A percentile compares a stretch with the other conserved stretches of the same genome.
These are phyloP conservation scores for Bos javanicus DNA, from an alignment of 2,113 vertebrate genomes.

Conservation along the genomic window DNA sequence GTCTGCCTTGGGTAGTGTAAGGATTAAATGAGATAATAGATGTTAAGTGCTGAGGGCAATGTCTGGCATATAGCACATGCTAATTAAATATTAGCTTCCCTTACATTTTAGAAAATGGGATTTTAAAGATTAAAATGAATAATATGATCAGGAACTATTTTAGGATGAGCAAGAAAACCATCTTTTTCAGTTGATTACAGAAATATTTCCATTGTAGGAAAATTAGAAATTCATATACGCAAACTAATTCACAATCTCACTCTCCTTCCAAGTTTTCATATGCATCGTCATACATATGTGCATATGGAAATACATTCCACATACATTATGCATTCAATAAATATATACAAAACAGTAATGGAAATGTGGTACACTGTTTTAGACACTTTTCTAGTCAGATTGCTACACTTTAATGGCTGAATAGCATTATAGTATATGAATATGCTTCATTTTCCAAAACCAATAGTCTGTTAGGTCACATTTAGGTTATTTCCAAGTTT, in stretches of 20 bases:
- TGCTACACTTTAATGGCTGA: neutral
- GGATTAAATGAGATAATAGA: neutral
- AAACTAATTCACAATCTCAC: neutral
- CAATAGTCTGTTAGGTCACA: neutral
- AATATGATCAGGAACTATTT: neutral
- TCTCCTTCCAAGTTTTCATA: neutral
- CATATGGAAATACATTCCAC: neutral
- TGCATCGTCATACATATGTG: neutral
- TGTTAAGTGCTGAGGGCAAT: neutral
- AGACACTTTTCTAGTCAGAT: neutral
- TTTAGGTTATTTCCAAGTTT: conserved; percentile 3
- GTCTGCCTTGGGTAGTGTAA: neutral
- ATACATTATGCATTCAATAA: neutral
- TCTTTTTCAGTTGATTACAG: neutral
- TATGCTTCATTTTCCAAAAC: neutral
- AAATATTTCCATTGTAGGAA: neutral
- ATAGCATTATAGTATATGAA: neutral
- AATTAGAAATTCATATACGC: neutral
- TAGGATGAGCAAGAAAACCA: neutral
- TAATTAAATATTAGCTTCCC: neutral
- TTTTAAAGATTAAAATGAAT: neutral
- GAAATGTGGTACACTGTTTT: neutral
- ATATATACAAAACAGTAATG: neutral
- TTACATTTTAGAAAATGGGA: neutral
- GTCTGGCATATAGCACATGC: neutral